Base-by-base conservation (phyloP, 1,140 invertebrate genomes). In the Diabrotica undecimpunctata region DNA sequence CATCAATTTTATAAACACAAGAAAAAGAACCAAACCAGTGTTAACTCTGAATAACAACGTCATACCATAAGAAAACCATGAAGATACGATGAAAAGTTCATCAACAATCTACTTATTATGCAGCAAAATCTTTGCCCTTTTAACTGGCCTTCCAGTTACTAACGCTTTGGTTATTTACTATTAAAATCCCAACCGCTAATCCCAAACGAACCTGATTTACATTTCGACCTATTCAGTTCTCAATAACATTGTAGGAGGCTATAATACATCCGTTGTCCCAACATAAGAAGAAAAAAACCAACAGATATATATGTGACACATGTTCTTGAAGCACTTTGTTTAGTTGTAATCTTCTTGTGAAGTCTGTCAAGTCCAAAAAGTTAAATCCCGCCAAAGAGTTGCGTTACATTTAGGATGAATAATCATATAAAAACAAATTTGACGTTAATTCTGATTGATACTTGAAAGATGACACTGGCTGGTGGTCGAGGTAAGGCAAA, bases 391-490 rank as follows among this genome's bases (percentile, higher is more conserved):
- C 52, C 52, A 55, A 50, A 55, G 54, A 14, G 13, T 61, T 46
- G 41, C 41, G 41, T 46, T 46, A 46, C 41, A 66, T 68, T 70
- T 67, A 65, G 66, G 46, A 64, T 66, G 68, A 69, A 62, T 70
- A 67, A 72, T 70, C 72, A 66, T 72, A 75, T 70, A 75, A 75
- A 74, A 74, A 74, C 70, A 74, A 74, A 73, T 71, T 75, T 74
- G 74, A 75, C 74, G 68, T 75, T 74, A 75, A 75, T 66, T 67
- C 74, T 75, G 74, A 75, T 75, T 75, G 74, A 75, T 75, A 75
- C 67, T 71, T 70, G 68, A 68, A 70, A 72, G 68, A 70, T 74
- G 72, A 74, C 72, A 68, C 41, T 46, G 6, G 4, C 25, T 56
- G 51, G 62, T 38, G 66, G 53, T 51, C 59, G n/a, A 46, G 8